phyloP scores from a whole-genome alignment of 1,140 invertebrate genomes.

The Parapsyche elsis region DNA sequence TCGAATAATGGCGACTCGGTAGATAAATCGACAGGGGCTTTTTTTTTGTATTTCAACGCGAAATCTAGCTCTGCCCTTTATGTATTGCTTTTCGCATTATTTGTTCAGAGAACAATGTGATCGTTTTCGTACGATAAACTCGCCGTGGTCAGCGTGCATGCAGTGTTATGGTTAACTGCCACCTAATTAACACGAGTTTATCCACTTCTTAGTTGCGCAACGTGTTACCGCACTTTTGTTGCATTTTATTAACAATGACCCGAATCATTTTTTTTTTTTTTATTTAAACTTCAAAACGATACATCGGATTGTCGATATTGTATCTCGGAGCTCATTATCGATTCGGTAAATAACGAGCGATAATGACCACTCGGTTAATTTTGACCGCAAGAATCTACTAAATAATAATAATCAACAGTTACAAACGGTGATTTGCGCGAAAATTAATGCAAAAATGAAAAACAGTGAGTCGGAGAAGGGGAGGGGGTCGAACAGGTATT shows the following conservation, averaged over 20 bases:
- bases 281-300: not conserved
- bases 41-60: no score
- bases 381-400: not conserved
- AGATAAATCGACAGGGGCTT: no score
- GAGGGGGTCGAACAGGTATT: not conserved
- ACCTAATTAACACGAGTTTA: conserved; percentile 40
- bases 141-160: not conserved
- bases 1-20: no score
- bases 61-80: not conserved
- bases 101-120: not conserved
- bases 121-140: not conserved
- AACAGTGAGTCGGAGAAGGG: no score
- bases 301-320: not conserved
- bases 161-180: conserved; percentile 37
- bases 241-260: conserved; percentile 48
- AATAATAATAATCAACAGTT: conserved; percentile 12
- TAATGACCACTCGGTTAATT: no score
- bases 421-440: not conserved
- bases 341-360: no score
- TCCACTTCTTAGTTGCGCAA: conserved; percentile 44
- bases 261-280: conserved; percentile 21
- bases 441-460: not conserved
- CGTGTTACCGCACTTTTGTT: conserved; percentile 31
- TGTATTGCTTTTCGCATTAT: not conserved
- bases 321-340: no score